Conservation (phyloP, 2,113 vertebrate species). For the Jaculus jaculus region DNA sequence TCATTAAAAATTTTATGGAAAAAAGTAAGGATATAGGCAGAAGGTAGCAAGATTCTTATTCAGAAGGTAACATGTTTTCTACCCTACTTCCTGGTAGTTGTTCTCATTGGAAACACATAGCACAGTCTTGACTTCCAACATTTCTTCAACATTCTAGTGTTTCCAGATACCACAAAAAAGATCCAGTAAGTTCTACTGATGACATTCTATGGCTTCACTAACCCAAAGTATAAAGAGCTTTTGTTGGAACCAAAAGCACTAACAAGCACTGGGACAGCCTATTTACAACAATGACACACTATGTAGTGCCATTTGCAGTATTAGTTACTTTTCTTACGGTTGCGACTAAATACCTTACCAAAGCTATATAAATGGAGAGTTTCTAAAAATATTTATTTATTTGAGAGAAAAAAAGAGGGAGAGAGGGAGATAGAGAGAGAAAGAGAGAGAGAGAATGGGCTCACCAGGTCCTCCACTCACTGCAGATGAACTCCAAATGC, state of each 20-base stretch:
- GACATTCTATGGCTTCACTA: no score
- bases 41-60: background rate
- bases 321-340: background rate
- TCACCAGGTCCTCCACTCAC: no score
- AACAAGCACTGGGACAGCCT: background rate
- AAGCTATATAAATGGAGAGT: no score
- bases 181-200: no score
- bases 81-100: background rate
- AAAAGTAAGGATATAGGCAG: no score
- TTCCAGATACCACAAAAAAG: no score
- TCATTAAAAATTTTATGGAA: no score
- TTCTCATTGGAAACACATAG: background rate
- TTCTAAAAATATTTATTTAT: no score
- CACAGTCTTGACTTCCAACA: background rate
- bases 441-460: no score
- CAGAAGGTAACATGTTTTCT: background rate
- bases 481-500: no score
- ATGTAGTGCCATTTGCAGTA: background rate
- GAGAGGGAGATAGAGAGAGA: background rate
- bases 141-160: background rate
- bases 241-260: background rate
- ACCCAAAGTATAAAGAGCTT: background rate
- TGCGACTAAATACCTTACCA: no score
- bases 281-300: background rate
- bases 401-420: background rate